Base-by-base conservation (phyloP, 2,888 invertebrate genomes). In the Caenorhabditis sp. region DNA sequence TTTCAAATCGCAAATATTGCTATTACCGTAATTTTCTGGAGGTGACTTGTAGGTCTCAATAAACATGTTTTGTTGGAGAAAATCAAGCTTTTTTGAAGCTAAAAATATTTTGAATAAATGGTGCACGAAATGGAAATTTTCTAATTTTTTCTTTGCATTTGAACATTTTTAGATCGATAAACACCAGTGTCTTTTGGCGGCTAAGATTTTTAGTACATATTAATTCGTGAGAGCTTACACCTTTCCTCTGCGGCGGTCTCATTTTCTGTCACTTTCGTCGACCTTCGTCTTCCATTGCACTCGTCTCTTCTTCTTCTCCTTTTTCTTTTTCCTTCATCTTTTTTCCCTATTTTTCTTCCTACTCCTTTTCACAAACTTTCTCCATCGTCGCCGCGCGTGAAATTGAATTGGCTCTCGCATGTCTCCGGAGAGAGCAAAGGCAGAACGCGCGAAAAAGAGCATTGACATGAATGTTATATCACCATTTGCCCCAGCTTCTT, bases 351-450 rank as follows among this genome's bases (percentile, higher is more conserved):
- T 44, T 68, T 38, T 38, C 38, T 38, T 38, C 44, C 44, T 58
- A 47, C 54, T 44, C 35, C 59, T 68, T 61, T 76, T 68, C 76
- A 58, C 75, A 76, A 76, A 76, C 76, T 76, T 76, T 66, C 49
- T 76, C 76, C 61, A 51, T 59, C n/a, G n/a, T n/a, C 76, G 47
- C 51, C 51, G 61, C 61, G 68, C 69, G 59, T 69, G 24, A 76
- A 76, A 76, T 76, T 69, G 76, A 76, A 76, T 76, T 76, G 76
- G 59, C 76, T 76, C 61, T 76, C 69, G 76, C 76, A 76, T 76
- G 76, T 61, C 41, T n/a, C 19, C n/a, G 61, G 49, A n/a, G 74
- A 41, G 31, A 38, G 38, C 38, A 38, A 68, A 59, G 59, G 44
- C n/a, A 76, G 76, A 76, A 76, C 76, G 76, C 69, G 68, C 76